These are phyloP conservation scores for Mesochorus sp. DNA, from an alignment of 2,888 invertebrate genomes.

Conservation along the genomic window DNA sequence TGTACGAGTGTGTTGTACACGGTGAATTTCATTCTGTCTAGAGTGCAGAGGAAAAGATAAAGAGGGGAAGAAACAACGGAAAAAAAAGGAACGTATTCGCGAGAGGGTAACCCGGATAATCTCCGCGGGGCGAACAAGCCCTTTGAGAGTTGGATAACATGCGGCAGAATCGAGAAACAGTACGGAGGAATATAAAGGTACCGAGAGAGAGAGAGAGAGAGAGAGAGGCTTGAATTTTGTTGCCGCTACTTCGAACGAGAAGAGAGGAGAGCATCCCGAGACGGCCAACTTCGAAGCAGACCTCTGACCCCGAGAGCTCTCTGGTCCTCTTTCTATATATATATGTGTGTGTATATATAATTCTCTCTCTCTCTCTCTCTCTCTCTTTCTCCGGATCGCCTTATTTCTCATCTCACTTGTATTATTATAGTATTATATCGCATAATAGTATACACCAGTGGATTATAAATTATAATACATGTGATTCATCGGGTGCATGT, in stretches of 20 bases:
- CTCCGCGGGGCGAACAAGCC: slow-evolving; percentile 26
- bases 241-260: not conserved
- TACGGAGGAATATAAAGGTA: slow-evolving; percentile 12
- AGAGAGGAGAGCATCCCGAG: slow-evolving; percentile 60
- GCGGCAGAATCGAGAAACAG: slow-evolving; percentile 61
- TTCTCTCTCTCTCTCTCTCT: slow-evolving; percentile 34
- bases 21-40: not conserved
- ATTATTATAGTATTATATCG: slow-evolving; percentile 42
- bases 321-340: slow-evolving; percentile 68
- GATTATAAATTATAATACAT: slow-evolving; percentile 4
- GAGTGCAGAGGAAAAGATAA: not conserved
- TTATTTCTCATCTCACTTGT: slow-evolving; percentile 65
- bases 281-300: slow-evolving; percentile 77
- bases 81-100: no score
- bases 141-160: slow-evolving; percentile 61
- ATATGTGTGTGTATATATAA: slow-evolving; percentile 16
- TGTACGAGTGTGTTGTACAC: no score
- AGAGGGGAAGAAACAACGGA: no score
- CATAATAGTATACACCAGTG: not conserved
- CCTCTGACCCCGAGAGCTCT: slow-evolving; percentile 77
- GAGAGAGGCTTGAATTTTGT: not conserved
- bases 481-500: no score
- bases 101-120: slow-evolving; percentile 49
- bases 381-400: no score
- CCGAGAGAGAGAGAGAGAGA: no score